phyloP scores from a whole-genome alignment of 2,797 vertebrate genomes.

The Florisuga fusca region DNA sequence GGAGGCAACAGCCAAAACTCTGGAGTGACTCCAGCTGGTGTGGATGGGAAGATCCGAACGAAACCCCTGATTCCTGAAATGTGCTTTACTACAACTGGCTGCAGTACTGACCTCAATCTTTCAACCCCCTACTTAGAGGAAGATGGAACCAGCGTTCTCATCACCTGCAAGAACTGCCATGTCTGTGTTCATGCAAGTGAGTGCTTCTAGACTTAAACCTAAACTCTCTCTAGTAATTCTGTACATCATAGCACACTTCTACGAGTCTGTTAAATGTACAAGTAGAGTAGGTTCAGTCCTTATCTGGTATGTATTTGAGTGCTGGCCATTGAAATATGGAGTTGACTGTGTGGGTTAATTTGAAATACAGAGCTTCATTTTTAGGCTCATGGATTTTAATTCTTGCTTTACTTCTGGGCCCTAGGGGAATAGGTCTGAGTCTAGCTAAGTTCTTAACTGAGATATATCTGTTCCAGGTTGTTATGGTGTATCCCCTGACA shows the following conservation, averaged over 20 bases:
- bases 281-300: not conserved
- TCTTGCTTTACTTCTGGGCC: not conserved
- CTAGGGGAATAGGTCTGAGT: not conserved
- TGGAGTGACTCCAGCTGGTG: conserved; percentile 49
- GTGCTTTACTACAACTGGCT: conserved; percentile 92
- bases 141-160: conserved; percentile 90
- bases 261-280: not conserved
- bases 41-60: conserved; percentile 82
- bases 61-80: conserved; percentile 96
- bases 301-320: not conserved
- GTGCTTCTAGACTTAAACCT: conserved; percentile 34
- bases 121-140: conserved; percentile 89
- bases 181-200: conserved; percentile 96
- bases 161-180: conserved; percentile 91
- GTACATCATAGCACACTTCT: not conserved
- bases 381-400: not conserved
- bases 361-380: not conserved
- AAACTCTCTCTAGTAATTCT: not conserved
- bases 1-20: conserved; percentile 75
- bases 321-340: not conserved
- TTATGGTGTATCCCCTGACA: conserved; percentile 90
- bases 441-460: not conserved
- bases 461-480: conserved; percentile 82
- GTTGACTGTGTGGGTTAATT: not conserved
- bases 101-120: conserved; percentile 87